A percentile compares a stretch with the other conserved stretches of the same genome.
Conservation (phyloP, 1,140 invertebrate species). For the Listronotus oregonensis region DNA sequence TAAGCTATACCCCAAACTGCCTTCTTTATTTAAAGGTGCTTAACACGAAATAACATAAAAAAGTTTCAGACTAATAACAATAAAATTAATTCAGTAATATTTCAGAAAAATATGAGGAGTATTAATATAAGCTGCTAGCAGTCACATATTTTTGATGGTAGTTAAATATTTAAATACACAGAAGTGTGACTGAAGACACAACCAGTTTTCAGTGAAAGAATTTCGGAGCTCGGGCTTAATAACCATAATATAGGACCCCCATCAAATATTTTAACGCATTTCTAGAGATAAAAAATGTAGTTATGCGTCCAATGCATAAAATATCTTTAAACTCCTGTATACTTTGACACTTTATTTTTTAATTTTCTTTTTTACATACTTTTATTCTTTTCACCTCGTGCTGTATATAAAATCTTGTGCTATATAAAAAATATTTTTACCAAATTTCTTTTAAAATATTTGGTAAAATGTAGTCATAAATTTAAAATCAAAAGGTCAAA, state of each 20-base stretch:
- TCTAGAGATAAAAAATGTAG: conserved; percentile 13
- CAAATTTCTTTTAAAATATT: too few species aligned
- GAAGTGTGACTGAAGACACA: conserved; percentile 32
- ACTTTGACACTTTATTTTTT: neutral
- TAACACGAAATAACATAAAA: conserved; percentile 10
- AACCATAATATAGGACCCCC: conserved; percentile 21
- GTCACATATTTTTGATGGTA: conserved; percentile 37
- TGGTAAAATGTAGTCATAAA: too few species aligned
- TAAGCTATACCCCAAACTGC: neutral
- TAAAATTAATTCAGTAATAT: conserved; percentile 36
- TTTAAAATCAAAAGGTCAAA: too few species aligned
- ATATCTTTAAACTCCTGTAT: neutral
- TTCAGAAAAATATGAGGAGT: conserved; percentile 33
- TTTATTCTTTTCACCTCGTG: too few species aligned
- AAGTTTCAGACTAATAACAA: conserved; percentile 11
- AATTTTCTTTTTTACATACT: neutral
- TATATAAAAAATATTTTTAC: too few species aligned
- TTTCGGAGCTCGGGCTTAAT: conserved; percentile 14
- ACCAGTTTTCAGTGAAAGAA: conserved; percentile 6
- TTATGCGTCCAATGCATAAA: conserved; percentile 15
- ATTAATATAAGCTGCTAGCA: conserved; percentile 27
- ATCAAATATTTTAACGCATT: conserved; percentile 10
- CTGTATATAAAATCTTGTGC: too few species aligned
- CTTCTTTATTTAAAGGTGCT: neutral
- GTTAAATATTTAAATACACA: conserved; percentile 33